Conservation (phyloP, 2,888 invertebrate genomes). For the Chrysotoxum bicinctum region DNA sequence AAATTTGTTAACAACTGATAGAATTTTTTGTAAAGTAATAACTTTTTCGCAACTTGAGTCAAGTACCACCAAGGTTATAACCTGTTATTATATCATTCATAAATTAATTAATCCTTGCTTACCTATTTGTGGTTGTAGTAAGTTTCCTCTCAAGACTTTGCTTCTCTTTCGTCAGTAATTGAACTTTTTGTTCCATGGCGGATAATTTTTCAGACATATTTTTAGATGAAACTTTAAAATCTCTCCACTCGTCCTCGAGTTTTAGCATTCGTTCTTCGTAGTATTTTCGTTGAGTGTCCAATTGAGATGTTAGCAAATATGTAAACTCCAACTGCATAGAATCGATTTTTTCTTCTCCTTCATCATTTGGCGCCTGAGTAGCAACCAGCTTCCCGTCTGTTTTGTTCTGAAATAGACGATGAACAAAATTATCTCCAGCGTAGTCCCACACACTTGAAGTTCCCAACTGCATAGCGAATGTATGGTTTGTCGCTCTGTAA, state of each 20-base stretch:
- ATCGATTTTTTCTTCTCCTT: constrained; percentile 92
- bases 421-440: constrained; percentile 95
- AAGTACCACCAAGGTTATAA: no score
- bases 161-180: constrained; percentile 85
- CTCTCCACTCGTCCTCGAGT: constrained; percentile 84
- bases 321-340: constrained; percentile 98
- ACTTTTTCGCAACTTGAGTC: no score
- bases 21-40: no score
- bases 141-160: constrained; percentile 87
- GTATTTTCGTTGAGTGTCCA: constrained; percentile 95
- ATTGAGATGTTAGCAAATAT: constrained; percentile 95
- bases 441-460: constrained; percentile 99
- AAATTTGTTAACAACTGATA: neutral
- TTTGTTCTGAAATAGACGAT: constrained; percentile 97
- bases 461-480: constrained; percentile 97
- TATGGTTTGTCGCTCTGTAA: constrained; percentile 97
- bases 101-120: constrained; percentile 39
- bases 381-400: constrained; percentile 97
- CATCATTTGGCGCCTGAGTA: constrained; percentile 86
- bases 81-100: no score
- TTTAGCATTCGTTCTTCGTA: constrained; percentile 91
- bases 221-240: constrained; percentile 83
- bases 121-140: constrained; percentile 85
- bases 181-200: constrained; percentile 82
- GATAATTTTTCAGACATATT: constrained; percentile 82